Evolutionary conservation across 2,888 invertebrate genomes (phyloP).

Genomic region (Tinea trinotella): DNA sequence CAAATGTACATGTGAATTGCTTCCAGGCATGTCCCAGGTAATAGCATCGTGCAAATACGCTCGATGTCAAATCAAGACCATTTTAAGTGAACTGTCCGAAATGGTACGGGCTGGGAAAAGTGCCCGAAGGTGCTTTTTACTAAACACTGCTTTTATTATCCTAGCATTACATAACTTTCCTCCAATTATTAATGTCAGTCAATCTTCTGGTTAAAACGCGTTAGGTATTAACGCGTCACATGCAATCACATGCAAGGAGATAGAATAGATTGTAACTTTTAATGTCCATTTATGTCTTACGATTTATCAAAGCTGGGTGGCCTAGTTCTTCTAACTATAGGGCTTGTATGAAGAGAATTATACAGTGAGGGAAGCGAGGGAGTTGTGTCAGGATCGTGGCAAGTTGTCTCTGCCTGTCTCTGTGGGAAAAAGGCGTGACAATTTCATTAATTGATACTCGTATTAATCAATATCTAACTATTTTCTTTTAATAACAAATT

Average conservation of each 20-base stretch:
- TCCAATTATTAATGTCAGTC: not conserved
- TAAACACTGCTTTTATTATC: not conserved
- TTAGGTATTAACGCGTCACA: not conserved
- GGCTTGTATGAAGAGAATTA: too few species aligned
- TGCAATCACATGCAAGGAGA: not conserved
- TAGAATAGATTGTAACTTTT: not conserved
- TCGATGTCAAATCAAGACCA: not conserved
- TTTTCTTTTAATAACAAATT: too few species aligned
- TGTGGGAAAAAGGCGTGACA: too few species aligned
- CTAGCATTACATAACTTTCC: not conserved
- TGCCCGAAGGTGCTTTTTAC: not conserved
- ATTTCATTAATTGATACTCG: too few species aligned
- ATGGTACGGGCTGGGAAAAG: not conserved
- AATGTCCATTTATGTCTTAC: not conserved
- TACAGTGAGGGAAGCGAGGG: too few species aligned
- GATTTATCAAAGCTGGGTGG: too few species aligned
- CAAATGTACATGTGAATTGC: not conserved
- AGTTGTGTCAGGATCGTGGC: too few species aligned
- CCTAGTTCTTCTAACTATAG: too few species aligned
- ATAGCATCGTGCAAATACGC: not conserved
- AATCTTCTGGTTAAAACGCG: not conserved
- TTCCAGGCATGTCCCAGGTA: conserved; percentile 4
- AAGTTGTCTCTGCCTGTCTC: too few species aligned
- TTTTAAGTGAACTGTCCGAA: not conserved
- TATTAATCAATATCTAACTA: too few species aligned